Evolutionary conservation across 2,888 invertebrate genomes (phyloP).

Genomic region (Acanthosoma haemorrhoidale): DNA sequence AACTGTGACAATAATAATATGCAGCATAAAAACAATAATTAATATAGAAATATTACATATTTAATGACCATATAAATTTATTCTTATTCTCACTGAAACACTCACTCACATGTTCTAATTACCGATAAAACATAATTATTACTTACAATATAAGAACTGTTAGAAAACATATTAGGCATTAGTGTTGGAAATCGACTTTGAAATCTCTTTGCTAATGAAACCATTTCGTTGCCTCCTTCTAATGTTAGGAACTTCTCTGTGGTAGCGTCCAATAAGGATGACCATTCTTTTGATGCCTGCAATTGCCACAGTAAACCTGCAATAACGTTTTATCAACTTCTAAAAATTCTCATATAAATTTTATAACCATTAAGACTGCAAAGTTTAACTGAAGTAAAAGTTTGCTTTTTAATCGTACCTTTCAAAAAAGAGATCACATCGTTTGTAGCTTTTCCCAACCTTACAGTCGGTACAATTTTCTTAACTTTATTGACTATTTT

Average conservation of each 20-base stretch:
- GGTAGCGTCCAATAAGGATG: conserved; percentile 49
- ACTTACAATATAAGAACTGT: conserved; percentile 55
- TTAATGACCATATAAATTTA: too few species aligned
- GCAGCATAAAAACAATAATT: too few species aligned
- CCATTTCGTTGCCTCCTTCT: conserved; percentile 74
- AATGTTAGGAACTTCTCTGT: conserved; percentile 58
- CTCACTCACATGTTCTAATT: too few species aligned
- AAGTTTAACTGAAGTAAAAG: too few species aligned
- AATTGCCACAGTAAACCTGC: background rate
- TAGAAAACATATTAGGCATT: conserved; percentile 57
- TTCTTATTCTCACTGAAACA: too few species aligned
- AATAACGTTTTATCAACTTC: too few species aligned
- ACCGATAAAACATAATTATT: conserved; percentile 43
- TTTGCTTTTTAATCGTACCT: too few species aligned
- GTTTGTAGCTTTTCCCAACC: background rate
- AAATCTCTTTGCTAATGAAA: conserved; percentile 65
- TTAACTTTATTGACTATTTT: conserved; percentile 30
- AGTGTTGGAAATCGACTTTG: conserved; percentile 63
- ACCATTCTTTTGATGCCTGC: conserved; percentile 53
- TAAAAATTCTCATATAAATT: too few species aligned
- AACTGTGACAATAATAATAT: conserved; percentile 60
- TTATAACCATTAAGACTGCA: too few species aligned
- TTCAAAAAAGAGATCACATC: background rate
- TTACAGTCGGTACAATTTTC: background rate
- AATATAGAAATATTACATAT: too few species aligned